phyloP scores from a whole-genome alignment of 2,888 invertebrate genomes.

The Dyspetes luteomarginatus region DNA sequence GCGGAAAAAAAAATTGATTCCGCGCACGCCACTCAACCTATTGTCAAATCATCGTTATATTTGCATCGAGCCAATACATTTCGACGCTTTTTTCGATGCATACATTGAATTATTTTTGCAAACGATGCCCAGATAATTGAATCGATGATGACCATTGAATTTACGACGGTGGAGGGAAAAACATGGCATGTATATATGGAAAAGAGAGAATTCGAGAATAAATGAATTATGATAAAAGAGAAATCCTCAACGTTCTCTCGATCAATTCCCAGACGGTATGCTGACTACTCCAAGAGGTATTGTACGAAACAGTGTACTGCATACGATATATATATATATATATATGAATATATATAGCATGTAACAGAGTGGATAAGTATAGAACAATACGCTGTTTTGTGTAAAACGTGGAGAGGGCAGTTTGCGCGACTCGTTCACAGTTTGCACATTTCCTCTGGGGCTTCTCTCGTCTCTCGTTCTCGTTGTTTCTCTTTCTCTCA shows the following conservation, averaged over 20 bases:
- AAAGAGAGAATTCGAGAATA: not conserved
- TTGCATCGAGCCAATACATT: no score
- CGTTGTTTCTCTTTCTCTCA: not conserved
- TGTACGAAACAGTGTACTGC: slow-evolving; percentile 1
- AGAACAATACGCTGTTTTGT: slow-evolving; percentile 32
- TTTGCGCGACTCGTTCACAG: slow-evolving; percentile 64
- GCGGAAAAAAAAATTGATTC: slow-evolving; percentile 10
- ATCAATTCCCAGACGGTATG: slow-evolving; percentile 60
- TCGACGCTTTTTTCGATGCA: no score
- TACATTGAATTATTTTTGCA: not conserved
- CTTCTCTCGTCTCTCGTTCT: slow-evolving; percentile 52
- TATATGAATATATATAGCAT: slow-evolving; percentile 14
- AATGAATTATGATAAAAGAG: slow-evolving; percentile 56
- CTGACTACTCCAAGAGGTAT: slow-evolving; percentile 8
- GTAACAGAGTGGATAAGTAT: slow-evolving; percentile 24
- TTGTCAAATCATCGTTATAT: slow-evolving; percentile 44
- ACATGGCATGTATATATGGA: not conserved
- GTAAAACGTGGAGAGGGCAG: slow-evolving; percentile 56
- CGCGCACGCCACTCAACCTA: slow-evolving; percentile 19
- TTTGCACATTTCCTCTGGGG: slow-evolving; percentile 65
- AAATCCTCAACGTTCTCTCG: slow-evolving; percentile 58
- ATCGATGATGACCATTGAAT: not conserved
- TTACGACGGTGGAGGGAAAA: not conserved
- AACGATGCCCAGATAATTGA: not conserved
- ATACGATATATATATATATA: slow-evolving; percentile 13